phyloP scores from a whole-genome alignment of 2,888 invertebrate genomes.

The Parelbella ahira region DNA sequence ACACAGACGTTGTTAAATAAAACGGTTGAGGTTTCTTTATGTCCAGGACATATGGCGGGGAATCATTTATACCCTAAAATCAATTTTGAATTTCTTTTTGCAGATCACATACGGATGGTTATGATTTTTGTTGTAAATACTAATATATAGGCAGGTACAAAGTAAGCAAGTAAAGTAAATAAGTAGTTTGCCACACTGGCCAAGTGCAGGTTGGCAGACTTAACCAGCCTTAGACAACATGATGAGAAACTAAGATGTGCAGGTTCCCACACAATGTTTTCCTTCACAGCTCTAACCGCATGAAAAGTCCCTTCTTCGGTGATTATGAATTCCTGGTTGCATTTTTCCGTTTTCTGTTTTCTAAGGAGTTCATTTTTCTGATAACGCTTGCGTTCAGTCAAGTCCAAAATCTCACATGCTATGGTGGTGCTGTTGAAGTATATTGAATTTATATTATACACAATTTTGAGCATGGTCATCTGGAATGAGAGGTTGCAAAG shows the following conservation, averaged over 20 bases:
- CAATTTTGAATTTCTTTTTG: no score
- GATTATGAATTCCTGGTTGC: constrained; percentile 68
- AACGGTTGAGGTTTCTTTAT: constrained; percentile 57
- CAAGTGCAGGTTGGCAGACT: no score
- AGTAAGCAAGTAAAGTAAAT: no score
- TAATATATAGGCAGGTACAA: no score
- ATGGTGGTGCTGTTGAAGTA: constrained; percentile 52
- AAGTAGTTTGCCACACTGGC: no score
- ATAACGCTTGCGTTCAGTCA: constrained; percentile 58
- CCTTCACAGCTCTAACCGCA: constrained; percentile 42
- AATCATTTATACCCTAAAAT: constrained; percentile 63
- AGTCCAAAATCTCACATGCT: constrained; percentile 65
- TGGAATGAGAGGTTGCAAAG: no score
- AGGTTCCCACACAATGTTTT: no score
- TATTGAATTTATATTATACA: constrained; percentile 1
- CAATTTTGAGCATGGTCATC: no score
- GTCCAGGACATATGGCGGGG: constrained; percentile 62
- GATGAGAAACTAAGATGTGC: no score
- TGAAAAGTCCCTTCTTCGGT: constrained; percentile 60
- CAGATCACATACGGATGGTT: no score
- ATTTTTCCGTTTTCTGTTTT: constrained; percentile 59
- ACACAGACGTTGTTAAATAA: constrained; percentile 60
- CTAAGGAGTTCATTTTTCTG: constrained; percentile 60
- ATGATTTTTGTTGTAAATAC: no score
- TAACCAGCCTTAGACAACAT: no score